phyloP scores from a whole-genome alignment of 2,113 vertebrate genomes.

The Engystomops pustulosus region DNA sequence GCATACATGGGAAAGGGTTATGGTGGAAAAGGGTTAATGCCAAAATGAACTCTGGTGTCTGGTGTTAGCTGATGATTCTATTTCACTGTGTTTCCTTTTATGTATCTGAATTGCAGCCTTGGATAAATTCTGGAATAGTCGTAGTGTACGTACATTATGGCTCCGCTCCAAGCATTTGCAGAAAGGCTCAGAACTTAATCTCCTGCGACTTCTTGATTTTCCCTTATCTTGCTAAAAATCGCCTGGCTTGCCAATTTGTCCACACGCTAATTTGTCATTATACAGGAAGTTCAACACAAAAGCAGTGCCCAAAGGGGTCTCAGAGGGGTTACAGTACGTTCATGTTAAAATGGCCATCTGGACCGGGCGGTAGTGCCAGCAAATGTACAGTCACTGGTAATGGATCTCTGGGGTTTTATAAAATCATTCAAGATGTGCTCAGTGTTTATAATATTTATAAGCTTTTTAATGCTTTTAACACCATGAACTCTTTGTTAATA shows the following conservation, averaged over 20 bases:
- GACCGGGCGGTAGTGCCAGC: neutral
- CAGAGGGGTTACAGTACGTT: conserved; percentile 27
- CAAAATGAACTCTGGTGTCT: neutral
- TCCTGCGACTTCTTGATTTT: conserved; percentile 31
- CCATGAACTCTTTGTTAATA: neutral
- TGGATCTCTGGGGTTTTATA: conserved; percentile 4
- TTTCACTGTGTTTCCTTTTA: neutral
- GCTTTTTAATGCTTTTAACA: neutral
- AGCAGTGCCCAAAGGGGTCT: conserved; percentile 37
- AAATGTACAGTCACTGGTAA: neutral
- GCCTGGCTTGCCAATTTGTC: conserved; percentile 37
- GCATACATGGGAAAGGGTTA: no score
- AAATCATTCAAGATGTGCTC: neutral
- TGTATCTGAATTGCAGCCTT: neutral
- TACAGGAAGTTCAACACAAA: conserved; percentile 37
- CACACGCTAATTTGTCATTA: conserved; percentile 45
- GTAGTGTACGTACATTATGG: conserved; percentile 14
- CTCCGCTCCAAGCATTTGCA: conserved; percentile 12
- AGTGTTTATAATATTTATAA: neutral
- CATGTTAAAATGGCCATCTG: conserved; percentile 37
- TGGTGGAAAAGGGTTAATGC: no score
- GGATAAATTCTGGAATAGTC: neutral
- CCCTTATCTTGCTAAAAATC: conserved; percentile 41
- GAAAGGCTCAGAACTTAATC: conserved; percentile 37
- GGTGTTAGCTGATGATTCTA: neutral